Conservation (phyloP, 1,140 invertebrate genomes). For the Melitaea cinxia region DNA sequence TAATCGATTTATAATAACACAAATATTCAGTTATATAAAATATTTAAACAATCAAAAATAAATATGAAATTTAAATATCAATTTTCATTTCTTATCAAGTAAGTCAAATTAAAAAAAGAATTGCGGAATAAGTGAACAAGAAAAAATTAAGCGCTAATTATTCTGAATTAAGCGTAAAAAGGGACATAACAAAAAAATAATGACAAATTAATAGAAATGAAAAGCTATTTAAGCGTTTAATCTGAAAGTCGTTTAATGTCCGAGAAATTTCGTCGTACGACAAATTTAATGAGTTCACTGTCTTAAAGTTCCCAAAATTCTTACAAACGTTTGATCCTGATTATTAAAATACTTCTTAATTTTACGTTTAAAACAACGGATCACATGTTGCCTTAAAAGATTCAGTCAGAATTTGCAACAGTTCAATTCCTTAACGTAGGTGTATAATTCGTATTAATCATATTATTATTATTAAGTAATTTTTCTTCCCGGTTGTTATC, state of each 20-base stretch:
- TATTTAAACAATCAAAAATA: too few species aligned
- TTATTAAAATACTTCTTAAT: slow-evolving; percentile 19
- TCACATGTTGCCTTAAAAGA: slow-evolving; percentile 28
- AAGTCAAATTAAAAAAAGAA: not conserved
- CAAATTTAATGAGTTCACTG: slow-evolving; percentile 30
- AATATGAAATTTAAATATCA: not conserved
- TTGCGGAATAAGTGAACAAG: slow-evolving; percentile 5
- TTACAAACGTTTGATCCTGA: slow-evolving; percentile 3
- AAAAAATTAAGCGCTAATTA: slow-evolving; percentile 9
- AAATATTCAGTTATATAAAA: too few species aligned
- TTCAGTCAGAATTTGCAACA: too few species aligned
- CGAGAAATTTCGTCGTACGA: slow-evolving; percentile 20
- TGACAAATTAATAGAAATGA: slow-evolving; percentile 36
- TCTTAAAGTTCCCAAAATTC: not conserved
- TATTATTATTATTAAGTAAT: too few species aligned
- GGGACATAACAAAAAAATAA: slow-evolving; percentile 25
- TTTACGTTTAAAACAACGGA: slow-evolving; percentile 3
- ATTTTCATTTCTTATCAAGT: not conserved
- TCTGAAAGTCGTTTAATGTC: slow-evolving; percentile 36
- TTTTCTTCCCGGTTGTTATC: too few species aligned
- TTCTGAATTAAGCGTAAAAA: slow-evolving; percentile 19
- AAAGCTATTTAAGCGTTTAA: slow-evolving; percentile 28
- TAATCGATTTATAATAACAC: too few species aligned
- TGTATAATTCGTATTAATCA: too few species aligned
- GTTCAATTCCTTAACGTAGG: too few species aligned